phyloP scores from a whole-genome alignment of 2,113 vertebrate species.

The Emberiza fucata region DNA sequence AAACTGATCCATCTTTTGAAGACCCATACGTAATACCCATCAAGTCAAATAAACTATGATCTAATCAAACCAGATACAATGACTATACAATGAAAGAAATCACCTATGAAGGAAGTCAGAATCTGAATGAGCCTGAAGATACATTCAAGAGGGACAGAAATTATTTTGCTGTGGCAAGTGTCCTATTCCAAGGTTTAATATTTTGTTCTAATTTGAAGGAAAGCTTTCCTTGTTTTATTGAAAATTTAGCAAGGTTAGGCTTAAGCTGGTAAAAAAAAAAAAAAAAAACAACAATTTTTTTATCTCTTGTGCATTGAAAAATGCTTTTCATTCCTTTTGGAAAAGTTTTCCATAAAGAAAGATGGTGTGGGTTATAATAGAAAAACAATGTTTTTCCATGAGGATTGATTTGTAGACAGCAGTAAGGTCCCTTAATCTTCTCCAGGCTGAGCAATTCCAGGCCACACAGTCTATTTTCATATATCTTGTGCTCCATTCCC shows the following conservation, averaged over 20 bases:
- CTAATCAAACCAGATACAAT: slow-evolving; percentile 4
- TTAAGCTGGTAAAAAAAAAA: neutral
- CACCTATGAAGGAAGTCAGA: neutral
- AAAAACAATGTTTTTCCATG: neutral
- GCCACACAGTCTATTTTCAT: neutral
- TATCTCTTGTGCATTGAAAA: neutral
- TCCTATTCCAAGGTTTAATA: neutral
- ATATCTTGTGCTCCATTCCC: neutral
- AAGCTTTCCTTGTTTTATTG: neutral
- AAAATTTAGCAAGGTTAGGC: neutral
- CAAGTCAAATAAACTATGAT: slow-evolving; percentile 31
- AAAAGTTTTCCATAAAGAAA: neutral
- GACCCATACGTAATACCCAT: neutral
- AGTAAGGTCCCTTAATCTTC: neutral
- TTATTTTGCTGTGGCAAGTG: neutral
- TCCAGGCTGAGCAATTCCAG: neutral
- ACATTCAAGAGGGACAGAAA: neutral
- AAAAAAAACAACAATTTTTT: neutral
- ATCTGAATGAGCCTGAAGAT: neutral
- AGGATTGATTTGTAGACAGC: neutral
- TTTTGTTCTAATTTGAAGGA: neutral
- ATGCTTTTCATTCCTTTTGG: neutral
- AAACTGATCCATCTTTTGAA: slow-evolving; percentile 8
- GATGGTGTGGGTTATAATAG: neutral
- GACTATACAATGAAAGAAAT: neutral